phyloP scores from a whole-genome alignment of 2,797 vertebrate species.

The Pyrocephalus nanus region DNA sequence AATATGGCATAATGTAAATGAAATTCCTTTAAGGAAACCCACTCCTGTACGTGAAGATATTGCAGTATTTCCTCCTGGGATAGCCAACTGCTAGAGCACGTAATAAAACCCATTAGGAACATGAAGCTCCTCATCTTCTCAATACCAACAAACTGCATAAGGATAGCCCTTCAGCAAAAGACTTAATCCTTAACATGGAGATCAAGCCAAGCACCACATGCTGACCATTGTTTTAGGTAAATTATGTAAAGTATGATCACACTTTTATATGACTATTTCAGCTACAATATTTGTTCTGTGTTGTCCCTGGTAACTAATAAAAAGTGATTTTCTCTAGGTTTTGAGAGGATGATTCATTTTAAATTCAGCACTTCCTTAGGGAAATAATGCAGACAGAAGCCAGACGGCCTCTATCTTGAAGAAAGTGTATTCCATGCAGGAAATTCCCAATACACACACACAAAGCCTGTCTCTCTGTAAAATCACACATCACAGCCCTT shows the following conservation, averaged over 20 bases:
- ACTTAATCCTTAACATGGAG: neutral
- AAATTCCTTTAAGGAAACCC: neutral
- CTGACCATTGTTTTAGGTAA: neutral
- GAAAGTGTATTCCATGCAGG: neutral
- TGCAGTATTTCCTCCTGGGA: neutral
- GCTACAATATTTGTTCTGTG: neutral
- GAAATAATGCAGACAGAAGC: conserved; percentile 1
- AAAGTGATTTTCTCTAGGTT: neutral
- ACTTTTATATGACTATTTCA: neutral
- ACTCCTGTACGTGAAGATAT: neutral
- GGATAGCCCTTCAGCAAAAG: neutral
- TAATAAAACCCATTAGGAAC: neutral
- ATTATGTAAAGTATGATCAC: neutral
- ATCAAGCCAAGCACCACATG: neutral
- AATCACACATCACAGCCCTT: neutral
- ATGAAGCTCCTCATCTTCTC: neutral
- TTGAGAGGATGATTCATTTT: neutral
- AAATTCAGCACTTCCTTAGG: neutral
- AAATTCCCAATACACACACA: neutral
- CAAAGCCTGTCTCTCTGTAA: neutral
- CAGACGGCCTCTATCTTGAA: neutral
- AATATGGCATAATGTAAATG: neutral
- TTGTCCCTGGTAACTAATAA: neutral
- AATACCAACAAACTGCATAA: neutral
- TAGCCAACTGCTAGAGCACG: neutral